A percentile compares a stretch with the other conserved stretches of the same genome.
These are phyloP conservation scores for Andrena haemorrhoa DNA, from an alignment of 2,888 invertebrate genomes.

Conservation along the genomic window DNA sequence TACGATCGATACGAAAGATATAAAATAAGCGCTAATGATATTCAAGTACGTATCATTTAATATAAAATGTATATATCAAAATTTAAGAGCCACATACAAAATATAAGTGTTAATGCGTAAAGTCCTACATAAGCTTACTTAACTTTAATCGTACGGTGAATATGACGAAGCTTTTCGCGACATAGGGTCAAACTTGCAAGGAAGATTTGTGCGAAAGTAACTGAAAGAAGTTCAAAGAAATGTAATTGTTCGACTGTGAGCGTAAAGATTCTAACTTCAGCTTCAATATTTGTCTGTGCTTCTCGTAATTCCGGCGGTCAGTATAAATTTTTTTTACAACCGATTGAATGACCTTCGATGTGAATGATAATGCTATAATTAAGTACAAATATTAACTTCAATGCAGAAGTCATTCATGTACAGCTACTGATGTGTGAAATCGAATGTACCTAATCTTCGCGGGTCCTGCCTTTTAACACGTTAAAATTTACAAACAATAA, in stretches of 20 bases:
- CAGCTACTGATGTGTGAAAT: slow-evolving; percentile 12
- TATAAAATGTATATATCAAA: slow-evolving; percentile 24
- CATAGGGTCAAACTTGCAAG: neutral
- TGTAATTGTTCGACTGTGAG: neutral
- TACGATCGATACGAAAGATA: slow-evolving; percentile 17
- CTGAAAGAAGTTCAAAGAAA: neutral
- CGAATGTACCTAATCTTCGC: slow-evolving; percentile 47
- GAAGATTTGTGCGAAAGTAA: slow-evolving; percentile 12
- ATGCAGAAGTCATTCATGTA: slow-evolving; percentile 19
- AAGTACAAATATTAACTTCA: slow-evolving; percentile 48
- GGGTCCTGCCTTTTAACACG: slow-evolving; percentile 52
- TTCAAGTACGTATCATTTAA: slow-evolving; percentile 26
- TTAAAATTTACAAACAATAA: slow-evolving; percentile 40
- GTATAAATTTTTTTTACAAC: slow-evolving; percentile 4
- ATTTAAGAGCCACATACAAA: slow-evolving; percentile 16
- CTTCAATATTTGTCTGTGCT: neutral
- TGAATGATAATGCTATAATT: slow-evolving; percentile 37
- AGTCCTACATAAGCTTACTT: slow-evolving; percentile 2
- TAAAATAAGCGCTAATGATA: slow-evolving; percentile 15
- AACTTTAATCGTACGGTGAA: slow-evolving; percentile 22
- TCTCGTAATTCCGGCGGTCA: neutral
- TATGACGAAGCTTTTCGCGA: neutral
- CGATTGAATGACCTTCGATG: slow-evolving; percentile 8
- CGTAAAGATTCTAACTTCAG: neutral
- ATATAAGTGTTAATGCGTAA: slow-evolving; percentile 8